Percentiles rank a stretch among this genome's conserved stretches.
Evolutionary conservation across 1,140 invertebrate genomes (phyloP).

Genomic region (Halesus radiatus): DNA sequence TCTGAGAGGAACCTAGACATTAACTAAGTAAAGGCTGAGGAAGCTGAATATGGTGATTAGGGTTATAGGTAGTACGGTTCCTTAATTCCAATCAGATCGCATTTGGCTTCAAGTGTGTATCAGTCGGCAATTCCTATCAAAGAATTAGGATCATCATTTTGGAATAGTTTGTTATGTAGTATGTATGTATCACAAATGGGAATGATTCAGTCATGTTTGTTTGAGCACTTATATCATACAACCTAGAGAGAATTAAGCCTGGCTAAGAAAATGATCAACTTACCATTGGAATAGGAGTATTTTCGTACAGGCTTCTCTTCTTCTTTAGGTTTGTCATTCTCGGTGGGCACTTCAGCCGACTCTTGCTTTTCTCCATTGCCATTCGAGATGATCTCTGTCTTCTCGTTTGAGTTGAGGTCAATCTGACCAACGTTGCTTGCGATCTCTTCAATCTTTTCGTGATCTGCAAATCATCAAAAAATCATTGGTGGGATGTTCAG

Average conservation of each 20-base stretch:
- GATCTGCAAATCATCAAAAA: too few relatives aligned
- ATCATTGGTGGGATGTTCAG: too few relatives aligned
- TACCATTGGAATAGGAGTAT: not conserved
- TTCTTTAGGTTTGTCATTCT: not conserved
- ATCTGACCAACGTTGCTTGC: not conserved
- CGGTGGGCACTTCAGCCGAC: not conserved
- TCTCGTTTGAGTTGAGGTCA: conserved; percentile 9
- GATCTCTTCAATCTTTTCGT: not conserved
- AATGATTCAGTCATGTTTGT: too few relatives aligned
- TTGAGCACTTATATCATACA: too few relatives aligned
- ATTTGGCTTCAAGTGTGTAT: conserved; percentile 45
- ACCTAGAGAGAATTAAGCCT: too few relatives aligned
- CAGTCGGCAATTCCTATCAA: conserved; percentile 58
- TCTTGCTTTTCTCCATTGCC: not conserved
- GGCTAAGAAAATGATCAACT: not conserved
- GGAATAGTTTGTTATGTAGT: too few relatives aligned
- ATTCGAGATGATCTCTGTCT: not conserved
- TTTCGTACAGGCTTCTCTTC: not conserved
- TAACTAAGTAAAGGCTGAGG: too few relatives aligned
- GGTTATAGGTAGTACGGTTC: too few relatives aligned
- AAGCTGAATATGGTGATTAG: too few relatives aligned
- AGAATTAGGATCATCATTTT: conserved; percentile 47
- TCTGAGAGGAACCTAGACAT: too few relatives aligned
- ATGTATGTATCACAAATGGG: too few relatives aligned
- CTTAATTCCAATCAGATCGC: conserved; percentile 14